These are phyloP conservation scores for Elephantulus edwardii DNA, from an alignment of 2,113 vertebrate genomes.

Conservation along the genomic window DNA sequence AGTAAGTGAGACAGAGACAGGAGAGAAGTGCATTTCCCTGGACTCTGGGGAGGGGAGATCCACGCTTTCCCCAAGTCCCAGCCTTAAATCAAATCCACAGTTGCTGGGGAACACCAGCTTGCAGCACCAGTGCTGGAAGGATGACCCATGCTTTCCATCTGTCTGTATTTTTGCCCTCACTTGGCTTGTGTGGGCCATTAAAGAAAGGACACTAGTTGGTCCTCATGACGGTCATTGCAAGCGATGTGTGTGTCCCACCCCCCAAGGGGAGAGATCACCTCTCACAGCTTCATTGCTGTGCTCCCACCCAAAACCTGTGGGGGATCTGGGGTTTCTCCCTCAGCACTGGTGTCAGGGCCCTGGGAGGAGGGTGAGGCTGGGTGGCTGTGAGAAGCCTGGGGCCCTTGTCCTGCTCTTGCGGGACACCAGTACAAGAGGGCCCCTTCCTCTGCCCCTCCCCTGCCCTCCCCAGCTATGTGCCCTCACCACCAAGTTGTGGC, in stretches of 20 bases:
- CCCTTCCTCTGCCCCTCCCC: neutral
- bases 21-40: neutral
- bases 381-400: neutral
- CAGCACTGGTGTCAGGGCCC: accelerated
- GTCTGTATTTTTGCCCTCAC: conserved; percentile 63
- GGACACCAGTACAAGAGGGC: neutral
- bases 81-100: neutral
- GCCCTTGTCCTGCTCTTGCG: neutral
- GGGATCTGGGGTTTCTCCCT: neutral
- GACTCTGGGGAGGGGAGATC: accelerated
- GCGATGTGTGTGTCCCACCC: conserved; percentile 79
- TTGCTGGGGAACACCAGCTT: no score
- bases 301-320: neutral
- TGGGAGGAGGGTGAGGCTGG: neutral
- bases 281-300: neutral
- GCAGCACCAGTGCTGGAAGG: neutral
- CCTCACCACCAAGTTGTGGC: no score
- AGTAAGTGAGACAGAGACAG: neutral
- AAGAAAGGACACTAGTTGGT: conserved; percentile 80
- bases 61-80: neutral
- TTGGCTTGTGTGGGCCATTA: conserved; percentile 80
- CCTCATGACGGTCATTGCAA: conserved; percentile 83
- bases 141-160: conserved; percentile 1
- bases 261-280: conserved; percentile 80
- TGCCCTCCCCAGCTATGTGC: no score